A percentile compares a stretch with the other conserved stretches of the same genome.
Evolutionary conservation across 2,113 vertebrate species (phyloP).

Genomic region (Panthera leo): DNA sequence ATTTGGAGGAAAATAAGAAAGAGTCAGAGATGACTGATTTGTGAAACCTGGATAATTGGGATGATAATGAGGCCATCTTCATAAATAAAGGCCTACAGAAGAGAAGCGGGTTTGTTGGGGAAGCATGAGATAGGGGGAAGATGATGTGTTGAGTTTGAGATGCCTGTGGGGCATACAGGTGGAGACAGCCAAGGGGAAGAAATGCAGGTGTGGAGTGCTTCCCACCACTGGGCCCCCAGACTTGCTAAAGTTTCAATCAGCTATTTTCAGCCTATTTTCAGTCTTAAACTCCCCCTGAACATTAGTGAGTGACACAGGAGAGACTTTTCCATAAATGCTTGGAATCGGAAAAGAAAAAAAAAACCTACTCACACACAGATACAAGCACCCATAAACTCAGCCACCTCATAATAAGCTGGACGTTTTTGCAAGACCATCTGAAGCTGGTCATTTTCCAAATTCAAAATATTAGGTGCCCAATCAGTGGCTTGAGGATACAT

Average conservation of each 20-base stretch:
- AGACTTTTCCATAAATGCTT: conserved; percentile 1
- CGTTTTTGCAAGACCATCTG: neutral
- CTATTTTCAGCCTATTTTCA: conserved; percentile 31
- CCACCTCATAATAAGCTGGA: neutral
- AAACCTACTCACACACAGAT: neutral
- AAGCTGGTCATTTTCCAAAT: conserved; percentile 44
- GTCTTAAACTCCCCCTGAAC: neutral
- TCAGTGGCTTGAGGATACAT: neutral
- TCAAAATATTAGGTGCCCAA: neutral
- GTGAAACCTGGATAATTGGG: conserved; percentile 60
- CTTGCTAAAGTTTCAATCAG: conserved; percentile 19
- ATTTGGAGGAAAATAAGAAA: neutral
- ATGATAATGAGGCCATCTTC: conserved; percentile 45
- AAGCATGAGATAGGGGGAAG: neutral
- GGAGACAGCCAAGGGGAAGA: conserved; percentile 54
- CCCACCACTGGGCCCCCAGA: neutral
- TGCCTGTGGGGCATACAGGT: conserved; percentile 72
- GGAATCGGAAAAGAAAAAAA: neutral
- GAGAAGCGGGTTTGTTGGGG: conserved; percentile 21
- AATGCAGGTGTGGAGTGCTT: conserved; percentile 55
- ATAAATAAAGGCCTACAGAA: conserved; percentile 61
- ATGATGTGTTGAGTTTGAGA: conserved; percentile 42
- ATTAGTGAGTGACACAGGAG: neutral
- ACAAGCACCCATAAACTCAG: neutral
- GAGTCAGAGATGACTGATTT: conserved; percentile 51